A percentile compares a stretch with the other conserved stretches of the same genome.
phyloP scores from a whole-genome alignment of 53 echinoderm and acorn worm genomes.

The Antedon mediterranea region DNA sequence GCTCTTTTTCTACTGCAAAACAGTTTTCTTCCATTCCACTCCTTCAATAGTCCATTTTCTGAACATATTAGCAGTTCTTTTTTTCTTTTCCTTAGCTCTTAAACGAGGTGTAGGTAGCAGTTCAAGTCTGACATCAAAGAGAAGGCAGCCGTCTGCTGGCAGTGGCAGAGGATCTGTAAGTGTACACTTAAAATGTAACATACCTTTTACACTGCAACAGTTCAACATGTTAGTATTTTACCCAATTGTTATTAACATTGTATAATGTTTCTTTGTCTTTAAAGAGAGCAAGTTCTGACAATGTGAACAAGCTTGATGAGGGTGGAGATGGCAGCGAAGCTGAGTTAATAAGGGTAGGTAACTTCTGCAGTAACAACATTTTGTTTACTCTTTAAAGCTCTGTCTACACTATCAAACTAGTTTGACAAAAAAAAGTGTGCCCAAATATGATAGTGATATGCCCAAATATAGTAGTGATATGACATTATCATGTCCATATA shows the following conservation, averaged over 20 bases:
- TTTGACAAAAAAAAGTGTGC: too few relatives aligned
- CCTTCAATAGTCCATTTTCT: too few relatives aligned
- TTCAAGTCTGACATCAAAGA: conserved; percentile 64
- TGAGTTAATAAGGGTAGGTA: conserved; percentile 11
- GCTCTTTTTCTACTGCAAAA: conserved; percentile 3
- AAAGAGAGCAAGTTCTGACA: conserved; percentile 52
- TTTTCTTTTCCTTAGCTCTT: background rate
- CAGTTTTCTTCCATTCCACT: too few relatives aligned
- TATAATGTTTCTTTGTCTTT: conserved; percentile 3
- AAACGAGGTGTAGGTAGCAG: conserved; percentile 30
- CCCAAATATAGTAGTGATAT: too few relatives aligned
- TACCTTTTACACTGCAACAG: too few relatives aligned
- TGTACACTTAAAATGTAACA: background rate
- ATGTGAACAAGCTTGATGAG: conserved; percentile 6
- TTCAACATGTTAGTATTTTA: too few relatives aligned
- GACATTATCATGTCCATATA: too few relatives aligned
- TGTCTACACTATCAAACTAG: too few relatives aligned
- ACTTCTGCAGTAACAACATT: background rate
- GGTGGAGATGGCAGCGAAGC: conserved; percentile 41
- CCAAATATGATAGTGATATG: too few relatives aligned
- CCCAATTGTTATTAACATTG: background rate
- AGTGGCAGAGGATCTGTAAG: conserved; percentile 88
- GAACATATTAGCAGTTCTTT: too few relatives aligned
- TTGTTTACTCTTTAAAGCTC: background rate
- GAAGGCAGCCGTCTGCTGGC: conserved; percentile 55